phyloP scores from a whole-genome alignment of 2,888 invertebrate species.

The Coremacera marginata region DNA sequence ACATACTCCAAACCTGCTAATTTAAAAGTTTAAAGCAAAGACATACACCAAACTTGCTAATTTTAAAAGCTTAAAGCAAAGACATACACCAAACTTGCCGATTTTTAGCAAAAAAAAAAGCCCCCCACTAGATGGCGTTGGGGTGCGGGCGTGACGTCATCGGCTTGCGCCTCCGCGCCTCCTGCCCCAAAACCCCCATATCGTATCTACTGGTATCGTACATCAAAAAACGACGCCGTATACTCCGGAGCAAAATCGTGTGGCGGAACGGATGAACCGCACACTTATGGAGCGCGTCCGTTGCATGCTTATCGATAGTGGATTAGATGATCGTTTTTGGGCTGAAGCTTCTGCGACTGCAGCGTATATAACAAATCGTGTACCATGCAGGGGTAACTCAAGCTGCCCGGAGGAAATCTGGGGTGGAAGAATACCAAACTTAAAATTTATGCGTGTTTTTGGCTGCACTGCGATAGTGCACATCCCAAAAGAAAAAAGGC shows the following conservation, averaged over 20 bases:
- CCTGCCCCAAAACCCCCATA: too few relatives aligned
- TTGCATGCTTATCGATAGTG: conserved; percentile 28
- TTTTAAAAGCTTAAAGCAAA: too few relatives aligned
- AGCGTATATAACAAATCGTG: conserved; percentile 32
- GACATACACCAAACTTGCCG: too few relatives aligned
- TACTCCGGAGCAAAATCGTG: conserved; percentile 34
- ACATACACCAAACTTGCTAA: too few relatives aligned
- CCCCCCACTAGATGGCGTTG: too few relatives aligned
- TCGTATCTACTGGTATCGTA: too few relatives aligned
- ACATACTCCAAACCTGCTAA: too few relatives aligned
- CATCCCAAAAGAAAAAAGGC: conserved; percentile 25
- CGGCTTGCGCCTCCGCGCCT: too few relatives aligned
- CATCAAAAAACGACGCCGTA: conserved; percentile 37
- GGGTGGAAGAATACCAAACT: conserved; percentile 19
- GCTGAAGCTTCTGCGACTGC: conserved; percentile 37
- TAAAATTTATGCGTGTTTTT: conserved; percentile 35
- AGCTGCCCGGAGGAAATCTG: conserved; percentile 21
- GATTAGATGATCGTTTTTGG: conserved; percentile 17
- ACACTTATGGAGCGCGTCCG: conserved; percentile 33
- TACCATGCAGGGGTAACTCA: conserved; percentile 20
- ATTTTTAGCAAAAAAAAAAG: too few relatives aligned
- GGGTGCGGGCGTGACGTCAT: too few relatives aligned
- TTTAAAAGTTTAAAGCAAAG: too few relatives aligned
- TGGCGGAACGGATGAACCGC: conserved; percentile 33
- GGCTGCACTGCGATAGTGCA: conserved; percentile 39